A percentile compares a stretch with the other conserved stretches of the same genome.
These are phyloP conservation scores for Mandrillus leucophaeus DNA, from an alignment of 2,113 vertebrate species.

Conservation along the genomic window DNA sequence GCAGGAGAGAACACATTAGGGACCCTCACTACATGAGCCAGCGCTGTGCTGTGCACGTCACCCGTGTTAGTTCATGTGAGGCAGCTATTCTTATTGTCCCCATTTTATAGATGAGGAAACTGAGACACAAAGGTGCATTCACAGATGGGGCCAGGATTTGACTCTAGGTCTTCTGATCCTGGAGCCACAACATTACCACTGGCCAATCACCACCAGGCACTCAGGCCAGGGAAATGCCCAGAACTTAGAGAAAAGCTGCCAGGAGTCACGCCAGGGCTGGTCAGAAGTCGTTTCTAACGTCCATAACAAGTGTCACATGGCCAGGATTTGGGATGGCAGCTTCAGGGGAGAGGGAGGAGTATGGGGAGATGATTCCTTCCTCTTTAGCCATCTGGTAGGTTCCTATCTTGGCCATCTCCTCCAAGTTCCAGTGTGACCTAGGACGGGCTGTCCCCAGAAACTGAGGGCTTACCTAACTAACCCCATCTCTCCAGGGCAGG, in stretches of 20 bases:
- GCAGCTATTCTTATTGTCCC: neutral
- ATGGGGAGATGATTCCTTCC: neutral
- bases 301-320: fast-evolving
- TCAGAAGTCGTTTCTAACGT: neutral
- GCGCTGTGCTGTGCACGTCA: fast-evolving
- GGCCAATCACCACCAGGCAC: fast-evolving
- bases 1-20: fast-evolving
- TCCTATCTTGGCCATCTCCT: neutral
- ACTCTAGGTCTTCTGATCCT: neutral
- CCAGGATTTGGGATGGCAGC: neutral
- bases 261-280: neutral
- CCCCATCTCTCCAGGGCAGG: neutral
- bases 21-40: neutral
- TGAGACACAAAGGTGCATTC: neutral
- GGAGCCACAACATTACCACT: neutral
- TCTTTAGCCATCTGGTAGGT: neutral
- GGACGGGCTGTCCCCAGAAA: neutral
- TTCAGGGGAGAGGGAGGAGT: neutral
- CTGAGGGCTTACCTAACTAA: neutral
- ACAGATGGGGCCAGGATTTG: neutral
- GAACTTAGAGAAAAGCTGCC: neutral
- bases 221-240: too few relatives aligned
- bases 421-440: neutral
- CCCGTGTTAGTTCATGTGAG: fast-evolving
- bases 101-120: neutral